These are phyloP conservation scores for Anagrus nilaparvatae DNA, from an alignment of 1,140 invertebrate genomes.

Conservation along the genomic window DNA sequence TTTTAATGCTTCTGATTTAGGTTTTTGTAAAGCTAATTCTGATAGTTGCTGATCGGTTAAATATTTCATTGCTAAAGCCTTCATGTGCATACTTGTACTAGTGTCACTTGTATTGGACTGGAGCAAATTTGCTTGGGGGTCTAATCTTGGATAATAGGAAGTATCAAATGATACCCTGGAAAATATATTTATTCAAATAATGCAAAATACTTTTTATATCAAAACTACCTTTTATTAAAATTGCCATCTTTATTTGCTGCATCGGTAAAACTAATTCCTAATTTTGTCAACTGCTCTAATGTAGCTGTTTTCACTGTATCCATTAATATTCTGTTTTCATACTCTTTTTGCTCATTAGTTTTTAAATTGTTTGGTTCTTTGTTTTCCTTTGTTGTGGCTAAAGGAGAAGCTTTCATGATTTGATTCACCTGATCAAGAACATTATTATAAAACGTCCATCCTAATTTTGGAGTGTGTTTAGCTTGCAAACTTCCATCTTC, in stretches of 20 bases:
- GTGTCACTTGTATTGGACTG: constrained; percentile 31
- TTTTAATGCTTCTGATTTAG: constrained; percentile 23
- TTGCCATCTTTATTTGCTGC: constrained; percentile 21
- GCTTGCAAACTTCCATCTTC: constrained; percentile 40
- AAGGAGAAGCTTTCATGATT: constrained; percentile 37
- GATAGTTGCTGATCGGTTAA: constrained; percentile 44
- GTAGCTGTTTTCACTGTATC: constrained; percentile 41
- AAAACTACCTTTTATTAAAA: constrained; percentile 22
- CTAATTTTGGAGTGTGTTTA: constrained; percentile 45
- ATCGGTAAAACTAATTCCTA: constrained; percentile 39
- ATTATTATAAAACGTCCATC: constrained; percentile 58
- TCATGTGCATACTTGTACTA: constrained; percentile 51
- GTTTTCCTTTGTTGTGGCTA: constrained; percentile 9
- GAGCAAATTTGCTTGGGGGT: constrained; percentile 25
- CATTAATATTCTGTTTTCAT: constrained; percentile 26
- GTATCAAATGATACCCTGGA: constrained; percentile 43
- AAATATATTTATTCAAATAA: constrained; percentile 13
- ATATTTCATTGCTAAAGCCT: constrained; percentile 55
- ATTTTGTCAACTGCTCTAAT: constrained; percentile 40
- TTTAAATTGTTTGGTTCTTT: constrained; percentile 17
- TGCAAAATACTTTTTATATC: constrained; percentile 1
- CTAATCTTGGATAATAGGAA: constrained; percentile 29
- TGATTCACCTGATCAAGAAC: constrained; percentile 48
- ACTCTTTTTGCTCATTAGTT: constrained; percentile 13
- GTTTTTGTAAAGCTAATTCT: constrained; percentile 33